phyloP scores from a whole-genome alignment of 2,113 vertebrate genomes.

The Leiothrix lutea region DNA sequence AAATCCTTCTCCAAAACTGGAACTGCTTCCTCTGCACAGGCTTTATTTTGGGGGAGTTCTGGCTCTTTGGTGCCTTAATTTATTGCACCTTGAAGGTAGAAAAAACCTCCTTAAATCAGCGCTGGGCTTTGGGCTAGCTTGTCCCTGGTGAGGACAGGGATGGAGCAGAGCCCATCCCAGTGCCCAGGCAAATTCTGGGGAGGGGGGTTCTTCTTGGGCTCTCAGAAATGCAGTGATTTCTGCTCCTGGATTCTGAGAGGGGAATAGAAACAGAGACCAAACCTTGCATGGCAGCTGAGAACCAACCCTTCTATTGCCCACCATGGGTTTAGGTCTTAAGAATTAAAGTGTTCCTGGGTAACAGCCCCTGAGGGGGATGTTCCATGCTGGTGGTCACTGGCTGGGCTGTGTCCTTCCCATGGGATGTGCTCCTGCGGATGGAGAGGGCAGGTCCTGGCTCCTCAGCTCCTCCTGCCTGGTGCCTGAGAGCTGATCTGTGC shows the following conservation, averaged over 20 bases:
- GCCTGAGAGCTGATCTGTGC: neutral
- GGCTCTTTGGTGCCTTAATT: constrained; percentile 14
- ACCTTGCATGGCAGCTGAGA: neutral
- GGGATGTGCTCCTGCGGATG: neutral
- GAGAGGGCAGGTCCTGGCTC: neutral
- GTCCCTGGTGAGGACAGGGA: neutral
- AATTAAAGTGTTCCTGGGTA: neutral
- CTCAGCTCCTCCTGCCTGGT: neutral
- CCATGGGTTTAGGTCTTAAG: neutral
- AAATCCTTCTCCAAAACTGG: neutral
- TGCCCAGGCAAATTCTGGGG: neutral
- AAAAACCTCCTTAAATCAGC: neutral
- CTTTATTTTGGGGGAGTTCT: neutral
- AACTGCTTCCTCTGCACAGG: neutral
- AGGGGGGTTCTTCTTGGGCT: neutral
- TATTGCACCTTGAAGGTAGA: neutral
- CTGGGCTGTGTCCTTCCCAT: neutral
- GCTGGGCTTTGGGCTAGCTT: neutral
- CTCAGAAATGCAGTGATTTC: neutral
- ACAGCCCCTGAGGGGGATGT: neutral
- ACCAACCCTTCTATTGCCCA: neutral
- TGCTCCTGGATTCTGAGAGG: neutral
- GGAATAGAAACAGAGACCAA: neutral
- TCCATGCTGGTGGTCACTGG: neutral
- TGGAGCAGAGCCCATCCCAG: neutral